Base-by-base conservation (phyloP, 2,797 vertebrate species). In the Catharus ustulatus region DNA sequence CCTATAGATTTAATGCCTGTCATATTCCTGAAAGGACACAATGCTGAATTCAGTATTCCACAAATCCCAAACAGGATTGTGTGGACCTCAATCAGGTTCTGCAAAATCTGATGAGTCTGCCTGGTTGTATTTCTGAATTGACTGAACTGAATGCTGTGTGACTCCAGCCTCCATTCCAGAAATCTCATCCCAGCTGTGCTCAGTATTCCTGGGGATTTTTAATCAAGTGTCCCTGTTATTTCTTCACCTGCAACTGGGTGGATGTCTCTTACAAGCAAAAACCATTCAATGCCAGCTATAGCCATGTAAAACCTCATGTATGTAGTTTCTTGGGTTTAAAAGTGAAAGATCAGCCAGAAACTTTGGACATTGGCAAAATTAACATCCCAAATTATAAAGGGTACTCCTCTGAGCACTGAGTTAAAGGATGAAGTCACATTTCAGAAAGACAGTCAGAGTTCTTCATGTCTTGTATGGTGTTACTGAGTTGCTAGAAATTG, bases 1-100 rank as follows among this genome's bases (percentile, higher is more conserved):
- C 21, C 63, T 59, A 0, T 34, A 34, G 66, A 32, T 68, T 34
- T 64, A 45, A 61, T 83, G 63, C 79, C 59, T 79, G 26, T 71
- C 29, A 8, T 11, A 8, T 15, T 72, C 43, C 36, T 79, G 30
- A 61, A 62, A n/a, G 51, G 34, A 42, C 1, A 2, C 0, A 0
- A 4, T 2, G 1, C 43, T 1, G 5, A 84, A 63, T n/a, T 38
- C 38, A 23, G 7, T 72, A 30, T 11, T n/a, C 27, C 63, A 21
- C 5, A 2, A 38, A 58, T 72, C 52, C 8, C 59, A 62, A 68
- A 63, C 64, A 63, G 38, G 42, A 6, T 5, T 27, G 15, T 68
- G 45, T 57, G 67, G 15, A 42, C 1, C 1, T 29, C 45, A 68
- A 58, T 75, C 58, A 87, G 45, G 27, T 61, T 36, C 36, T 1